Conservation (phyloP, 1,140 invertebrate species). For the Brachionus plicatilis region DNA sequence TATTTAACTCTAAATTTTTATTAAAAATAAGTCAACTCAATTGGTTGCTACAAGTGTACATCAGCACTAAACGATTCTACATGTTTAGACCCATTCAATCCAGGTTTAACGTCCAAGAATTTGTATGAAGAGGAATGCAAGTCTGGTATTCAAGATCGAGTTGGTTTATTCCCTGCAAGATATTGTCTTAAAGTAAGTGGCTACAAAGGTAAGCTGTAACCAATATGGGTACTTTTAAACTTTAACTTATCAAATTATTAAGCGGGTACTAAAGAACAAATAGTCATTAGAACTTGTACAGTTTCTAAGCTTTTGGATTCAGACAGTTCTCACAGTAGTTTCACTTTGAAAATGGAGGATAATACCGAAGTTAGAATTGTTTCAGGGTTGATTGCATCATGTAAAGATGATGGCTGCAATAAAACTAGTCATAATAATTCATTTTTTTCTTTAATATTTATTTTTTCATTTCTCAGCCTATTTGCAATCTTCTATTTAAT, state of each 20-base stretch:
- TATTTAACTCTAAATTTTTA: not conserved
- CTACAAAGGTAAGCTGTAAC: not conserved
- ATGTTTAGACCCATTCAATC: slow-evolving; percentile 37
- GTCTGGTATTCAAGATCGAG: slow-evolving; percentile 19
- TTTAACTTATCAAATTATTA: not conserved
- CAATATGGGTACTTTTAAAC: not conserved
- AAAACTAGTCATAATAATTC: not conserved
- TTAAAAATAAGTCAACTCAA: not conserved
- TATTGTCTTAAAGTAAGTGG: slow-evolving; percentile 40
- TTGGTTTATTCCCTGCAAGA: slow-evolving; percentile 30
- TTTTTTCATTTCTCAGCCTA: not conserved
- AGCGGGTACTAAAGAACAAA: slow-evolving; percentile 32
- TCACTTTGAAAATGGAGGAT: slow-evolving; percentile 14
- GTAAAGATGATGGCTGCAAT: slow-evolving; percentile 41
- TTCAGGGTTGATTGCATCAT: slow-evolving; percentile 31
- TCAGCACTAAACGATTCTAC: not conserved
- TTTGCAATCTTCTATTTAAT: not conserved
- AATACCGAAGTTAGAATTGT: slow-evolving; percentile 17
- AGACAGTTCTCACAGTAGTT: slow-evolving; percentile 38
- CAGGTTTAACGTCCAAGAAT: not conserved
- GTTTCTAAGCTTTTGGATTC: slow-evolving; percentile 31
- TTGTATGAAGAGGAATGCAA: slow-evolving; percentile 31
- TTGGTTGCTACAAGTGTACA: slow-evolving; percentile 36
- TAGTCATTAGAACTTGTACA: slow-evolving; percentile 34
- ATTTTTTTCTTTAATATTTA: not conserved